Conservation (phyloP, 1,140 invertebrate genomes). For the Philopotamus ludificatus region DNA sequence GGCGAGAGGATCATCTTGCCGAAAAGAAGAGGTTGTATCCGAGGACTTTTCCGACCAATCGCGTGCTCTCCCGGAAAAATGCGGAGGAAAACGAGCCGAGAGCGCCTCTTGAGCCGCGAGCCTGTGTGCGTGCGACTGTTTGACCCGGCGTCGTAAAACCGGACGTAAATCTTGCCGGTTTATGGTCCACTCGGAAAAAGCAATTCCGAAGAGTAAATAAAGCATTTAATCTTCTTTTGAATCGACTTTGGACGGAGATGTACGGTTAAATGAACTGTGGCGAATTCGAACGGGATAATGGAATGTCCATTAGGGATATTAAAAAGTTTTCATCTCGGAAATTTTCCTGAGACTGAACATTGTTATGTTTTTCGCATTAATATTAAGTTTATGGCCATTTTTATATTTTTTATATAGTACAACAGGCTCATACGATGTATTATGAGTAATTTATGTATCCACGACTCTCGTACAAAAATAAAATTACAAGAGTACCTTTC, state of each 20-base stretch:
- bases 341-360: no score
- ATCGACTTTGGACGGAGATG: neutral
- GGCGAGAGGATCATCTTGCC: constrained; percentile 24
- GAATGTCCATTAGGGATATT: no score
- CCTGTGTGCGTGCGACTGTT: neutral
- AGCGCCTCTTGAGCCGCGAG: neutral
- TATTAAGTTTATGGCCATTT: no score
- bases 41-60: constrained; percentile 35
- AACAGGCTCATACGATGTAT: no score
- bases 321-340: no score
- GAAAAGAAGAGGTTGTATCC: constrained; percentile 33
- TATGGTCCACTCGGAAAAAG: constrained; percentile 4
- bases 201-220: constrained; percentile 1
- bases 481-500: no score
- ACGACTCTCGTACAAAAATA: no score
- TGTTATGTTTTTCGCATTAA: no score
- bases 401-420: no score
- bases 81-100: constrained; percentile 2
- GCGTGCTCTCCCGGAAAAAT: constrained; percentile 32
- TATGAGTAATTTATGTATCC: no score
- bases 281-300: no score
- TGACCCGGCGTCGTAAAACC: constrained; percentile 11
- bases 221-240: neutral
- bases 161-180: constrained; percentile 21
- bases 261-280: no score